phyloP scores from a whole-genome alignment of 2,113 vertebrate species.

The Brachionichthys hirsutus region DNA sequence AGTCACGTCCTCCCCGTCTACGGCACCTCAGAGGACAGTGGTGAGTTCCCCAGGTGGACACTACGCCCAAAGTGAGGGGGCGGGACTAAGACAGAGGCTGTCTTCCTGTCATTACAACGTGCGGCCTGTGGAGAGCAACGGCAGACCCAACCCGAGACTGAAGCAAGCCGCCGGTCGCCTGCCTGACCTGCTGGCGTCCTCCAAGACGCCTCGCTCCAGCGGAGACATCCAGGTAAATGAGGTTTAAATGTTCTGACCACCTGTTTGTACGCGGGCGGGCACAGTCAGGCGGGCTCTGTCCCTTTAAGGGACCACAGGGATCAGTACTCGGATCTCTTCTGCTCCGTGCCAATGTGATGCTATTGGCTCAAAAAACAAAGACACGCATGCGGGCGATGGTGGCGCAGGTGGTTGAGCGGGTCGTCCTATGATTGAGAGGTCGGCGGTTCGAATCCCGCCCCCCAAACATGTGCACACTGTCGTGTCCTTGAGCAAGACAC shows the following conservation, averaged over 20 bases:
- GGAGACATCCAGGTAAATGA: conserved; percentile 65
- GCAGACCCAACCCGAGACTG: conserved; percentile 11
- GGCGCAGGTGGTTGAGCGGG: too few species aligned
- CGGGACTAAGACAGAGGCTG: conserved; percentile 66
- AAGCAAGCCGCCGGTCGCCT: conserved; percentile 28
- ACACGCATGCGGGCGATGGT: too few species aligned
- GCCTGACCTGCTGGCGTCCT: conserved; percentile 47
- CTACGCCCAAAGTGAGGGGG: conserved; percentile 33
- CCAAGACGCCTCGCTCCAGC: conserved; percentile 59
- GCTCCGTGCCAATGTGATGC: too few species aligned
- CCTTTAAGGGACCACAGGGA: too few species aligned
- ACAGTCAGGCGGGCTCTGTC: conserved; percentile 21
- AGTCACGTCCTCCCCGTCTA: background rate
- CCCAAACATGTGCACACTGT: too few species aligned
- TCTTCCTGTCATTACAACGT: conserved; percentile 70
- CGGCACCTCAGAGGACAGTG: conserved; percentile 6
- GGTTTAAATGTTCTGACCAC: too few species aligned
- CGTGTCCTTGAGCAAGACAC: too few species aligned
- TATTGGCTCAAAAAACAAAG: too few species aligned
- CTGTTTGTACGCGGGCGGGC: too few species aligned
- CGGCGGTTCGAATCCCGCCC: too few species aligned
- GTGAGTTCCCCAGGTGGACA: background rate
- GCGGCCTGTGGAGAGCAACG: conserved; percentile 46
- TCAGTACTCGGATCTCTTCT: too few species aligned
- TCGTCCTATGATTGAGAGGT: too few species aligned